phyloP scores from a whole-genome alignment of 2,113 vertebrate species.

The Labrus mixtus region DNA sequence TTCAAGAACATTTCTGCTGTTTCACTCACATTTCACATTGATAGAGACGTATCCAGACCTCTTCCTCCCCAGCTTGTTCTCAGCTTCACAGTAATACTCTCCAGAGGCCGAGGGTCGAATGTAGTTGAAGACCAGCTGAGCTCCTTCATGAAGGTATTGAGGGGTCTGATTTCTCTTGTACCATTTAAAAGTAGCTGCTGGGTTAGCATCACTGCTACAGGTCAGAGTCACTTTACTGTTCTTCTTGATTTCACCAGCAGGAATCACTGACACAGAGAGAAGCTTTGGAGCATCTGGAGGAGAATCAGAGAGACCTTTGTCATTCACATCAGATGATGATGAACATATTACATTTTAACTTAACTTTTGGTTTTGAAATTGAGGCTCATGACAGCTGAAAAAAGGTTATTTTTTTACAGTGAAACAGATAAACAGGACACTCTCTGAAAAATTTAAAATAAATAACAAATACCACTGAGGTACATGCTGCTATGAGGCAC shows the following conservation, averaged over 20 bases:
- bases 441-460: no score
- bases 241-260: constrained; percentile 15
- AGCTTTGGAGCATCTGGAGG: constrained; percentile 34
- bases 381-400: no score
- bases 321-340: background rate
- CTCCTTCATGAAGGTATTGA: background rate
- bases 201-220: constrained; percentile 45
- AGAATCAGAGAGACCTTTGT: no score
- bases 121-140: background rate
- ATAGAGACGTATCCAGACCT: no score
- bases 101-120: constrained; percentile 1
- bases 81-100: constrained; percentile 20
- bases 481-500: no score
- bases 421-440: no score
- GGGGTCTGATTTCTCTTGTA: constrained; percentile 20
- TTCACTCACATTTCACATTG: no score
- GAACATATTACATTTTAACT: no score
- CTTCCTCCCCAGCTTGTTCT: background rate
- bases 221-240: constrained; percentile 28
- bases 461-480: background rate
- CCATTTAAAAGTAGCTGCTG: constrained; percentile 31
- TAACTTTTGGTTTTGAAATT: no score
- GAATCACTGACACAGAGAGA: constrained; percentile 14
- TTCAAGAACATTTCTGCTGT: no score
- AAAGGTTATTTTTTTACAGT: no score